A percentile compares a stretch with the other conserved stretches of the same genome.
Conservation (phyloP, 2,888 invertebrate species). For the Physocephala rufipes region DNA sequence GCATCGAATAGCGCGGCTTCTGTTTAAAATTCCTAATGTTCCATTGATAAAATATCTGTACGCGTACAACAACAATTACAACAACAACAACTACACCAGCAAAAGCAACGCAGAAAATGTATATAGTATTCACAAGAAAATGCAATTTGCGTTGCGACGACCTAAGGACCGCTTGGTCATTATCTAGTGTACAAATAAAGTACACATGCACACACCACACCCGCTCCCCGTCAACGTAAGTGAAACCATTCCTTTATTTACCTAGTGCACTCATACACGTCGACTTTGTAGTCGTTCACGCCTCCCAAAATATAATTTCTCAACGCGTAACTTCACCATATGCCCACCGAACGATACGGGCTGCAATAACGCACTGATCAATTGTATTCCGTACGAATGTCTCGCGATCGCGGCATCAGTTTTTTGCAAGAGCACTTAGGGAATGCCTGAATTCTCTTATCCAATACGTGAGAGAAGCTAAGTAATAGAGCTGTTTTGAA, state of each 20-base stretch:
- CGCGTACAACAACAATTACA: slow-evolving; percentile 10
- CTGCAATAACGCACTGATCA: slow-evolving; percentile 35
- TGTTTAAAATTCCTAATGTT: slow-evolving; percentile 26
- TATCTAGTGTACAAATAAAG: background rate
- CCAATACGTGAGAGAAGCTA: too few species aligned
- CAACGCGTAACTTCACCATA: background rate
- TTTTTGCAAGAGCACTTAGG: too few species aligned
- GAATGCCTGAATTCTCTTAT: too few species aligned
- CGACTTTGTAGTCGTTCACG: too few species aligned
- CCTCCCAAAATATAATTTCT: background rate
- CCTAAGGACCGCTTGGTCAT: background rate
- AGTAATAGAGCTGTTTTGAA: too few species aligned
- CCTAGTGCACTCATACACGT: background rate
- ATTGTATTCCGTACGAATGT: background rate
- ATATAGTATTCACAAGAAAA: slow-evolving; percentile 27
- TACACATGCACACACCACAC: background rate
- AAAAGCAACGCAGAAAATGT: too few species aligned
- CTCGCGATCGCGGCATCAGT: too few species aligned
- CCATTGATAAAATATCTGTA: slow-evolving; percentile 37
- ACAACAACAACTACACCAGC: too few species aligned
- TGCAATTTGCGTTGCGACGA: background rate
- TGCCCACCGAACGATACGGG: slow-evolving; percentile 23
- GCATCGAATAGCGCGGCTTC: background rate
- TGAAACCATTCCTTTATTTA: too few species aligned
- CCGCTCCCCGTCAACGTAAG: background rate